Evolutionary conservation across 1,140 invertebrate species (phyloP).

Genomic region (Sinonovacula constricta): DNA sequence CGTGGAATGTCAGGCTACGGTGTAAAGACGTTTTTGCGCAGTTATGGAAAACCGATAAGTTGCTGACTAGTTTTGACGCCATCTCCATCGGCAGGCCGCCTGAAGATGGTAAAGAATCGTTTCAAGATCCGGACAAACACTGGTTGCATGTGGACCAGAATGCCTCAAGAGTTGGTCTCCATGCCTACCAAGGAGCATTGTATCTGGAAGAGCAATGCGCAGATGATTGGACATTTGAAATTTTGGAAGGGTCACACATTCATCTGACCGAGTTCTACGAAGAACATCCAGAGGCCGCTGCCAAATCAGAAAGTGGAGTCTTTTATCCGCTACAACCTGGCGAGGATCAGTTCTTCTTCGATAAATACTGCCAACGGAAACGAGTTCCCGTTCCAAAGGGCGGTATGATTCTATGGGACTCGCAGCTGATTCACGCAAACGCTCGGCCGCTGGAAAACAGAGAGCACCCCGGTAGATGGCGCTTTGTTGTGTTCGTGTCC

Average conservation of each 20-base stretch:
- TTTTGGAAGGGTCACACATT: constrained; percentile 59
- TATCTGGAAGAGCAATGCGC: constrained; percentile 52
- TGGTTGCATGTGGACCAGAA: constrained; percentile 53
- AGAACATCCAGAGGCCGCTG: constrained; percentile 45
- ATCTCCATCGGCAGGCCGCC: constrained; percentile 47
- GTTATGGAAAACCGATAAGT: constrained; percentile 50
- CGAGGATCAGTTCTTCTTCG: constrained; percentile 15
- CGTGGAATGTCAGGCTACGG: constrained; percentile 52
- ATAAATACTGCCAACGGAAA: constrained; percentile 43
- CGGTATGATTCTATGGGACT: constrained; percentile 56
- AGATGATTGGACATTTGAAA: constrained; percentile 49
- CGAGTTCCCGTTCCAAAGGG: constrained; percentile 53
- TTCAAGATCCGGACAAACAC: constrained; percentile 30
- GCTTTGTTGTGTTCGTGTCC: constrained; percentile 70
- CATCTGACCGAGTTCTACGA: constrained; percentile 56
- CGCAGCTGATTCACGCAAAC: constrained; percentile 49
- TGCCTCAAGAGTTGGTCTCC: constrained; percentile 41
- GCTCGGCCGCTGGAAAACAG: constrained; percentile 42
- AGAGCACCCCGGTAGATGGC: constrained; percentile 63
- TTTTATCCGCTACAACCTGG: constrained; percentile 50
- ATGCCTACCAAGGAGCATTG: constrained; percentile 53
- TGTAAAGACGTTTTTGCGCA: constrained; percentile 51
- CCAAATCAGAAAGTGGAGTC: constrained; percentile 35
- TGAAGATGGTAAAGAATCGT: constrained; percentile 43
- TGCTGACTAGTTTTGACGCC: constrained; percentile 46